A percentile compares a stretch with the other conserved stretches of the same genome.
phyloP scores from a whole-genome alignment of 2,797 vertebrate genomes.

The Sebastiscus albofasciatus region DNA sequence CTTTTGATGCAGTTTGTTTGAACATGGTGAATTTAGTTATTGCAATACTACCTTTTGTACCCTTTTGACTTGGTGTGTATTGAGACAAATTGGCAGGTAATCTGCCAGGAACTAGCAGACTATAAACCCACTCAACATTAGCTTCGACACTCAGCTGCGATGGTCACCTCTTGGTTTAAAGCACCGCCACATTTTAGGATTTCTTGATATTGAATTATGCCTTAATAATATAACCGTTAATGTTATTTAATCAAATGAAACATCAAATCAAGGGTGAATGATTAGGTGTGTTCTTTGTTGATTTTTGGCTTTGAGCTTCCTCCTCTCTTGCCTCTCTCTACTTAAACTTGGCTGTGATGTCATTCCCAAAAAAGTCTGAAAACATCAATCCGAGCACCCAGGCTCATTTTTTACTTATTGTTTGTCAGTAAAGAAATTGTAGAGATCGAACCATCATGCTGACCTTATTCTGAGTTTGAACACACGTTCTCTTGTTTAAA shows the following conservation, averaged over 20 bases:
- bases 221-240: background rate
- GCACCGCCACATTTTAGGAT: background rate
- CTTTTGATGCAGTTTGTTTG: too few species aligned
- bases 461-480: background rate
- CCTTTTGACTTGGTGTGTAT: too few species aligned
- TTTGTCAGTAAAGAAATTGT: background rate
- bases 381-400: background rate
- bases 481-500: constrained; percentile 27
- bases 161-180: background rate
- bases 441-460: background rate
- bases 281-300: background rate
- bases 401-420: background rate
- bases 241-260: background rate
- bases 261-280: background rate
- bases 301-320: background rate
- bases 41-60: too few species aligned
- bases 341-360: background rate
- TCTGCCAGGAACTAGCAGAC: background rate
- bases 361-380: background rate
- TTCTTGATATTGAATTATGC: background rate
- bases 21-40: too few species aligned
- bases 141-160: background rate
- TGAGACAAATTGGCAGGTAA: too few species aligned
- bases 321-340: background rate
- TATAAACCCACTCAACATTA: background rate